Percentiles rank a stretch among this genome's conserved stretches.
Evolutionary conservation across 1,140 invertebrate genomes (phyloP).

Genomic region (Brachionus calyciflorus): DNA sequence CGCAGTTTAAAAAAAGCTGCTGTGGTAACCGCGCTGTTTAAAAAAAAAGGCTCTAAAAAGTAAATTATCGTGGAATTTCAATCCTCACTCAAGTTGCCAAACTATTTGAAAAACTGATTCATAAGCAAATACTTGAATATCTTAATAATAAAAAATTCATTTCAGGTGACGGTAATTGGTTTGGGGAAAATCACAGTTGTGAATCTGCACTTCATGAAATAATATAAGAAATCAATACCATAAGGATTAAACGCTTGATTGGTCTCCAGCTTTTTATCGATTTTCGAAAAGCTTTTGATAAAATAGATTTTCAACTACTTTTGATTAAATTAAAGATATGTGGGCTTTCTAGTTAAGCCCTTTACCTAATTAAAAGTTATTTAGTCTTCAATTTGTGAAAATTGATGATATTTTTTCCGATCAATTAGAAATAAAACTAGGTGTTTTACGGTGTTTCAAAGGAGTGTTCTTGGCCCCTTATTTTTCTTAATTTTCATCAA

Average conservation of each 20-base stretch:
- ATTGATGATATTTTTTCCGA: background rate
- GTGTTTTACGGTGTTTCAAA: background rate
- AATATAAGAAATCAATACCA: background rate
- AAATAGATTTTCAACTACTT: background rate
- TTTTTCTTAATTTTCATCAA: no score
- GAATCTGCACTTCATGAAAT: background rate
- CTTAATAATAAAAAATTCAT: background rate
- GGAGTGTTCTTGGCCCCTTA: conserved; percentile 11
- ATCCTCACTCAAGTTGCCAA: conserved; percentile 43
- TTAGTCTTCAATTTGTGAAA: background rate
- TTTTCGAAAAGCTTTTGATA: background rate
- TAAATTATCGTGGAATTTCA: conserved; percentile 49
- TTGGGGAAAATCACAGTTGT: background rate
- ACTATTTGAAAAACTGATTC: conserved; percentile 10
- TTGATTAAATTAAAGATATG: background rate
- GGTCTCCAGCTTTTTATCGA: background rate
- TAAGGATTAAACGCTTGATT: background rate
- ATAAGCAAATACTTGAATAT: background rate
- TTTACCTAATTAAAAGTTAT: background rate
- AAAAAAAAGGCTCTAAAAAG: conserved; percentile 45
- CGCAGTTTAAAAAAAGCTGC: no score
- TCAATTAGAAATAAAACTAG: background rate
- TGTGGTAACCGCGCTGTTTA: conserved; percentile 45
- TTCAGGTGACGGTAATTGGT: background rate
- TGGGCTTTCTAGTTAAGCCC: background rate